phyloP scores from a whole-genome alignment of 64 coral and sea anemone genomes.

The Pachyseris speciosa region DNA sequence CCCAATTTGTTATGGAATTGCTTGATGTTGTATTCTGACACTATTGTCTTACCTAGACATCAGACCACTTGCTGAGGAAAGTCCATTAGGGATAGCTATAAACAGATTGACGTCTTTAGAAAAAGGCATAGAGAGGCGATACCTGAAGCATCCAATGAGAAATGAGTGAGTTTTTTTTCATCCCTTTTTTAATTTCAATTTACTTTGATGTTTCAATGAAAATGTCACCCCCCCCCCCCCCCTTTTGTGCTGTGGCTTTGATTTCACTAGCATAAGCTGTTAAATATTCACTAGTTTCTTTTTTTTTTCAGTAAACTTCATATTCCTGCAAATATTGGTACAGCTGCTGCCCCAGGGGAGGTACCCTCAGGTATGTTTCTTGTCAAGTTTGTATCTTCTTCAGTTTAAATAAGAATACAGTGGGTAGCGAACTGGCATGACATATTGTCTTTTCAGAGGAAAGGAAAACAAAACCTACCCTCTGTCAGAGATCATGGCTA shows the following conservation, averaged over 20 bases:
- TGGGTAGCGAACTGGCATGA: no score
- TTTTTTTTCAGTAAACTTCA: constrained; percentile 89
- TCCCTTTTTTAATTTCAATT: neutral
- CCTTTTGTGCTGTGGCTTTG: no score
- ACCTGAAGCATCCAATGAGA: constrained; percentile 91
- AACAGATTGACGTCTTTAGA: constrained; percentile 84
- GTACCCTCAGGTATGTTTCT: constrained; percentile 79
- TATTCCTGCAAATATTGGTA: constrained; percentile 97
- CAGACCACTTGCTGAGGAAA: constrained; percentile 51
- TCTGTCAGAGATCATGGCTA: no score
- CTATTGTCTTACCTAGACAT: no score
- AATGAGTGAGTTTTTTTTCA: constrained; percentile 86
- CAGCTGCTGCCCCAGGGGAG: constrained; percentile 89
- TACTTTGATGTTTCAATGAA: no score
- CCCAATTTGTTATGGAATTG: neutral
- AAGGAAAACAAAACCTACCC: no score
- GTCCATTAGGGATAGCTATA: constrained; percentile 82
- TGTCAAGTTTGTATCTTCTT: no score
- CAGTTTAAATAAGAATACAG: no score
- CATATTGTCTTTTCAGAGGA: no score
- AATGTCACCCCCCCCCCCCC: no score
- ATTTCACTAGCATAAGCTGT: no score
- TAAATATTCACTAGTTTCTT: no score
- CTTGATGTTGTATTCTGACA: neutral
- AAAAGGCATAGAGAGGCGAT: constrained; percentile 92